Evolutionary conservation across 2,113 vertebrate species (phyloP).

Genomic region (Laticauda colubrina): DNA sequence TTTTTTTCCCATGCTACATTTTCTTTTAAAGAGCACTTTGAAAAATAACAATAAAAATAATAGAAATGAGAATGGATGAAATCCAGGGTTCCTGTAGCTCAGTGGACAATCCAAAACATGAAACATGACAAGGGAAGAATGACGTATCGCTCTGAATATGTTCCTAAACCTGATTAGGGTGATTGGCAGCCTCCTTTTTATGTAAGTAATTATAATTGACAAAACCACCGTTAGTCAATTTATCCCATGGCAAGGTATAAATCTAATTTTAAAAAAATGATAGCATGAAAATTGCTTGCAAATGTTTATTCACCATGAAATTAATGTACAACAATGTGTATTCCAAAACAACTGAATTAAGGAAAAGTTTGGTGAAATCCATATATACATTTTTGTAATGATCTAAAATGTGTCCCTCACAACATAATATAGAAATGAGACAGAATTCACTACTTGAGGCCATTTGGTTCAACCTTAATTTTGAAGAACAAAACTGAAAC

Average conservation of each 20-base stretch:
- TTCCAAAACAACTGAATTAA: not conserved
- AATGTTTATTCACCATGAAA: not conserved
- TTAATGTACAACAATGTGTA: not conserved
- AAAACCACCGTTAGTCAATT: not conserved
- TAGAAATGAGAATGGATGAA: not conserved
- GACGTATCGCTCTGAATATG: not conserved
- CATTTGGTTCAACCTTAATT: not conserved
- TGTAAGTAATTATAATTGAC: not conserved
- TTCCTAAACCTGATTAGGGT: not conserved
- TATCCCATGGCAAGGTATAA: not conserved
- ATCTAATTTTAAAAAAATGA: not conserved
- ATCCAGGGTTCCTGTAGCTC: not conserved
- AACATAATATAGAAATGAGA: not conserved
- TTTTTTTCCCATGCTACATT: not conserved
- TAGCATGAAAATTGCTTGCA: not conserved
- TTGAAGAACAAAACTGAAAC: not conserved
- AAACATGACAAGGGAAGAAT: not conserved
- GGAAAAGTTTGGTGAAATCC: not conserved
- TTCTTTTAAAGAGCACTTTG: not conserved
- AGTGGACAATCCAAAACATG: not conserved
- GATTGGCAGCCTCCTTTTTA: not conserved
- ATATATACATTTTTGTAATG: not conserved
- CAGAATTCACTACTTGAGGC: not conserved
- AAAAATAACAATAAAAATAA: not conserved
- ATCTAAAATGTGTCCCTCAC: not conserved